Evolutionary conservation across 2,888 invertebrate species (phyloP).

Genomic region (Drosophila subquinaria): DNA sequence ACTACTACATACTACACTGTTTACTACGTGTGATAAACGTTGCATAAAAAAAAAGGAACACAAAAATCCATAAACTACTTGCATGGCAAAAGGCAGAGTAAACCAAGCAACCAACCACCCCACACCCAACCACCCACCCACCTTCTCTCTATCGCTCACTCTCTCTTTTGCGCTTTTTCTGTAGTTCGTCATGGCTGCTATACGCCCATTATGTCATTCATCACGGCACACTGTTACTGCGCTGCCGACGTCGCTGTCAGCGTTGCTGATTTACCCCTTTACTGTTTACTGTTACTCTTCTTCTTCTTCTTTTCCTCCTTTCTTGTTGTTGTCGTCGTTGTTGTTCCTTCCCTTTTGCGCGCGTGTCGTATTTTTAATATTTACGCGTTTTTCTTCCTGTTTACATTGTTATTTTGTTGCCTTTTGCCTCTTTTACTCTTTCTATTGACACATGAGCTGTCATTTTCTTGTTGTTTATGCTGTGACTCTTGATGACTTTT

Average conservation of each 20-base stretch:
- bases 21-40: conserved; percentile 72
- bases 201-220: conserved; percentile 76
- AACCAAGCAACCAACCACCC: conserved; percentile 4
- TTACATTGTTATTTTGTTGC: conserved; percentile 45
- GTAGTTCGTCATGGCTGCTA: conserved; percentile 40
- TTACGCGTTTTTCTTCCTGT: conserved; percentile 66
- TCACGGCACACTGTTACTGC: conserved; percentile 50
- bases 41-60: conserved; percentile 9
- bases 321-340: conserved; percentile 9
- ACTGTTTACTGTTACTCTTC: conserved; percentile 11
- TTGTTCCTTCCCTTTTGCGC: conserved; percentile 34
- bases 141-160: conserved; percentile 5
- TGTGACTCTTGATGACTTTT: conserved; percentile 32
- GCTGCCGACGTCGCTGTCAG: conserved; percentile 24
- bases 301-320: not conserved
- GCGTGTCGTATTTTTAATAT: conserved; percentile 60
- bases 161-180: conserved; percentile 1
- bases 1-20: conserved; percentile 76
- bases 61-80: conserved; percentile 78
- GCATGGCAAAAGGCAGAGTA: conserved; percentile 22
- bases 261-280: conserved; percentile 40
- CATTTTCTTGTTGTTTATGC: conserved; percentile 44
- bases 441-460: conserved; percentile 41
- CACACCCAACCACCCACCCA: not conserved
- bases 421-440: conserved; percentile 9